Evolutionary conservation across 2,113 vertebrate genomes (phyloP).

Genomic region (Orcinus orca): DNA sequence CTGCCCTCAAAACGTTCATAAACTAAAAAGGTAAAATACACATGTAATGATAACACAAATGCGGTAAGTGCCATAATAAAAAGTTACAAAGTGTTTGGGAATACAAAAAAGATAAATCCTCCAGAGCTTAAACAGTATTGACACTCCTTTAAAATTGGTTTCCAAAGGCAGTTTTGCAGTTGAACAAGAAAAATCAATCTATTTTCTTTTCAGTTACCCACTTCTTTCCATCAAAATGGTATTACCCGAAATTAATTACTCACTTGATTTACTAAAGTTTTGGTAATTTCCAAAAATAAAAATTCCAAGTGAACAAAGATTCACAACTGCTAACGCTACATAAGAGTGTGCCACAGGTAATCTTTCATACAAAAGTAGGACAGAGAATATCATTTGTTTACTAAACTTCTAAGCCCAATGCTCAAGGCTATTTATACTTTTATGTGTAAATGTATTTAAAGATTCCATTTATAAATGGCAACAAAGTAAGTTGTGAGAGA

Average conservation of each 20-base stretch:
- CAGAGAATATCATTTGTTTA: conserved; percentile 2
- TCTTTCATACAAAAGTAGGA: background rate
- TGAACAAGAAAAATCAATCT: conserved; percentile 13
- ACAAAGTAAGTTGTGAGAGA: conserved; percentile 2
- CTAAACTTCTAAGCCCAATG: background rate
- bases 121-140: background rate
- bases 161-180: background rate
- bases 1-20: background rate
- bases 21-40: conserved; percentile 19
- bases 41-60: background rate
- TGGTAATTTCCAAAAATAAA: conserved; percentile 19
- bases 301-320: background rate
- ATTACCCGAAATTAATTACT: background rate
- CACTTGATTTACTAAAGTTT: background rate
- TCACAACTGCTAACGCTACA: background rate
- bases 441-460: conserved; percentile 8
- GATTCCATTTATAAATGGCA: conserved; percentile 25
- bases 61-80: background rate
- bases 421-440: conserved; percentile 21
- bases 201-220: background rate
- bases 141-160: background rate
- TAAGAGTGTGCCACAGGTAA: background rate
- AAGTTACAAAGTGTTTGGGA: background rate
- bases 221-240: conserved; percentile 31
- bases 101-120: background rate